Evolutionary conservation across 2,797 vertebrate genomes (phyloP).

Genomic region (Scolopax bukidnonensis): DNA sequence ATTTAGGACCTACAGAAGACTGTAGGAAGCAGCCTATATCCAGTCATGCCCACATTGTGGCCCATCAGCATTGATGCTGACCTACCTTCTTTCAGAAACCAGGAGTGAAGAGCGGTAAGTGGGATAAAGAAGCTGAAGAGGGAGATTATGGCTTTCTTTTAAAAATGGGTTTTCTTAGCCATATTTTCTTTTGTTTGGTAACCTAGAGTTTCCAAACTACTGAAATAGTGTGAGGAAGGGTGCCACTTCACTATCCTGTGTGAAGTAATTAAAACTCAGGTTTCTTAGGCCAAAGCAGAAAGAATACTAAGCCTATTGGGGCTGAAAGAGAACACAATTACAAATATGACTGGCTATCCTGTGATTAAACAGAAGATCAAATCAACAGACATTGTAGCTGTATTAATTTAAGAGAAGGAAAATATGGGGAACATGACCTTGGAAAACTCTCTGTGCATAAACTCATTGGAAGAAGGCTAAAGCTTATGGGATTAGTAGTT

Average conservation of each 20-base stretch:
- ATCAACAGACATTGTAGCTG: neutral
- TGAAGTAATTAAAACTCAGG: neutral
- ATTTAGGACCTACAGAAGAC: neutral
- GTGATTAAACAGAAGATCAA: neutral
- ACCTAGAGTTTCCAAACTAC: neutral
- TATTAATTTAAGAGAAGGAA: neutral
- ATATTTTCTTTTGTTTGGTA: neutral
- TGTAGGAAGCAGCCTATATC: neutral
- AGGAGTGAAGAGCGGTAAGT: neutral
- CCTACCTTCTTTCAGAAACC: neutral
- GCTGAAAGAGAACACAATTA: neutral
- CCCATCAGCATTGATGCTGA: neutral
- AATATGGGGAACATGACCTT: neutral
- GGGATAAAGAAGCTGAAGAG: neutral
- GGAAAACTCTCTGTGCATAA: neutral
- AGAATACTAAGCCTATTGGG: neutral
- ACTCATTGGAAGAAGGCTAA: neutral
- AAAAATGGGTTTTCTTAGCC: neutral
- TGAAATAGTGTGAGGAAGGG: neutral
- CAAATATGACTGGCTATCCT: neutral
- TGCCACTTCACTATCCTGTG: neutral
- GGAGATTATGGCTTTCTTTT: neutral
- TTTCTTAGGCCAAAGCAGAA: neutral
- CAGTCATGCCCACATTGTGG: neutral
- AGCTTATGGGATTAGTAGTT: neutral